A percentile compares a stretch with the other conserved stretches of the same genome.
Conservation (phyloP, 30 jellyfish, hydroid and myxozoan species). For the Catostylus mosaicus region DNA sequence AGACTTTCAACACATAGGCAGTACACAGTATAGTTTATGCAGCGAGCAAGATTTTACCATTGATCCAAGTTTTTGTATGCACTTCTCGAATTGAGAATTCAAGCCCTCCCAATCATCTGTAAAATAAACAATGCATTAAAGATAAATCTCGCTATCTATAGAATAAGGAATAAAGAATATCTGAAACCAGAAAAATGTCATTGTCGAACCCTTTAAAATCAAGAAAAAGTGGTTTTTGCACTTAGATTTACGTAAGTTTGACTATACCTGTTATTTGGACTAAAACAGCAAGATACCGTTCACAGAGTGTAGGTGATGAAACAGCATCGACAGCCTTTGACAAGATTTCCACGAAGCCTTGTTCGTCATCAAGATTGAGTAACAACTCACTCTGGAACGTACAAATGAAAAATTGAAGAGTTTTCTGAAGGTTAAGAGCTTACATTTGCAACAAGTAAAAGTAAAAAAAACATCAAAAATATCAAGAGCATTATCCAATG, state of each 20-base stretch:
- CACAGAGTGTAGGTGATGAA: conserved; percentile 49
- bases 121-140: neutral
- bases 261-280: conserved; percentile 24
- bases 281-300: conserved; percentile 25
- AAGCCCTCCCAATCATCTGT: conserved; percentile 30
- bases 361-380: conserved; percentile 46
- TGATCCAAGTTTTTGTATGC: conserved; percentile 13
- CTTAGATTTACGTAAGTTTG: too few relatives aligned
- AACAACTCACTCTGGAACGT: conserved; percentile 59
- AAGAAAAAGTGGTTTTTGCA: too few relatives aligned
- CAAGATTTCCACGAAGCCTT: conserved; percentile 36
- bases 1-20: too few relatives aligned
- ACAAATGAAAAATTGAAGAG: too few relatives aligned
- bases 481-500: too few relatives aligned
- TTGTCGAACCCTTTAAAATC: too few relatives aligned
- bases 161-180: neutral
- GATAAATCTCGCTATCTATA: too few relatives aligned
- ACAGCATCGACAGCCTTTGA: conserved; percentile 44
- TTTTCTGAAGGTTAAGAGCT: too few relatives aligned
- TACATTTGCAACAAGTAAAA: too few relatives aligned
- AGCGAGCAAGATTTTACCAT: conserved; percentile 19
- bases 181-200: neutral
- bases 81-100: conserved; percentile 39
- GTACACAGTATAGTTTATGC: too few relatives aligned
- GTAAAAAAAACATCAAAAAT: too few relatives aligned